These are phyloP conservation scores for Archips crataeganus DNA, from an alignment of 2,888 invertebrate species.

Conservation along the genomic window DNA sequence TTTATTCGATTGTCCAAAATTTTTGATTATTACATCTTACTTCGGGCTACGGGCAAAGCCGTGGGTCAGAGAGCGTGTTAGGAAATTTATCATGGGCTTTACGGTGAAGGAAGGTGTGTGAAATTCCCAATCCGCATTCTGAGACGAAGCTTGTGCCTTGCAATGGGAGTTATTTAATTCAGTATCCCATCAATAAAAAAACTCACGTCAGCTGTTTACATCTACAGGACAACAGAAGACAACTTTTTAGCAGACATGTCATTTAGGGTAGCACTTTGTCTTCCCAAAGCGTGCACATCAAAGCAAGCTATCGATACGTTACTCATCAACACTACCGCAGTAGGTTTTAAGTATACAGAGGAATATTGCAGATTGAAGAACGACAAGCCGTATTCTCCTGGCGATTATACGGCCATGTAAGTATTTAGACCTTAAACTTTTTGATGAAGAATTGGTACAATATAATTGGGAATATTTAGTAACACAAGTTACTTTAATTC, in stretches of 20 bases:
- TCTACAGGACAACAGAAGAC: neutral
- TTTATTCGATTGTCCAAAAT: too few relatives aligned
- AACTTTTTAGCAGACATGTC: constrained; percentile 15
- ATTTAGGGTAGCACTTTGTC: constrained; percentile 51
- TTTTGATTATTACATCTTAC: too few relatives aligned
- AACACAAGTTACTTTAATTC: too few relatives aligned
- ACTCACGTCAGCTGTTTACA: neutral
- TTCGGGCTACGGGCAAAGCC: too few relatives aligned
- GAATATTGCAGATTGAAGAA: constrained; percentile 53
- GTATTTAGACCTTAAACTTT: constrained; percentile 32
- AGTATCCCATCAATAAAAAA: neutral
- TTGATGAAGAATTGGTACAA: too few relatives aligned
- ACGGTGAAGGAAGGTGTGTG: too few relatives aligned
- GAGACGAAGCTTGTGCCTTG: too few relatives aligned
- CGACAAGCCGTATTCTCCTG: constrained; percentile 55
- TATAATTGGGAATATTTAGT: too few relatives aligned
- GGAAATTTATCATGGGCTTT: too few relatives aligned
- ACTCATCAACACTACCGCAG: constrained; percentile 42
- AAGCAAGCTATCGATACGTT: neutral
- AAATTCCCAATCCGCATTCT: too few relatives aligned
- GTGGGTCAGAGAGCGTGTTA: too few relatives aligned
- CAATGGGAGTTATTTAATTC: too few relatives aligned
- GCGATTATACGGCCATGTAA: constrained; percentile 54
- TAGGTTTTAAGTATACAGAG: constrained; percentile 50
- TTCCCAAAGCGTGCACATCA: constrained; percentile 57